A percentile compares a stretch with the other conserved stretches of the same genome.
These are phyloP conservation scores for Campoplex nolae DNA, from an alignment of 2,888 invertebrate species.

Conservation along the genomic window DNA sequence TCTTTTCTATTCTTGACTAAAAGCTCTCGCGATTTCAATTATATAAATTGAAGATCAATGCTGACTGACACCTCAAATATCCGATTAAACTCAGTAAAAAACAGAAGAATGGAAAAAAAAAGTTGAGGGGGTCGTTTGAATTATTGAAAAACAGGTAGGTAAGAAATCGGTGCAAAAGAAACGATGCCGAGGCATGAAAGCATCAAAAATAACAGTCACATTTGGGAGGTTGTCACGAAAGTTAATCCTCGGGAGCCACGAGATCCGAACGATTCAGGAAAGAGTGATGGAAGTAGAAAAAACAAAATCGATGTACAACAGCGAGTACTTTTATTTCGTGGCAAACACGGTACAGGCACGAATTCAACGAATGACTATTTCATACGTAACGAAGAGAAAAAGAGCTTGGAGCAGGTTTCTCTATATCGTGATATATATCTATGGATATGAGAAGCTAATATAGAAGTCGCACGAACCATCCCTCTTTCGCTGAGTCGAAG, in stretches of 20 bases:
- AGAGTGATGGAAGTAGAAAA: constrained; percentile 28
- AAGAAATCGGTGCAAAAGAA: constrained; percentile 30
- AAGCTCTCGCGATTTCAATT: neutral
- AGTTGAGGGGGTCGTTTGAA: neutral
- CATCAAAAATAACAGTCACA: constrained; percentile 36
- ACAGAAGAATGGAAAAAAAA: neutral
- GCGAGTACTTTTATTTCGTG: constrained; percentile 26
- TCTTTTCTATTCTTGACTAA: neutral
- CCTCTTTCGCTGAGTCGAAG: constrained; percentile 2
- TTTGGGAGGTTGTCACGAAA: constrained; percentile 16
- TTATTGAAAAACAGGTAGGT: constrained; percentile 24
- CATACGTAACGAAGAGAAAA: constrained; percentile 53
- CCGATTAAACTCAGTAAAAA: neutral
- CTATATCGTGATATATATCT: neutral
- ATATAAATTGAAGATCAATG: neutral
- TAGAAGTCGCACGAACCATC: constrained; percentile 49
- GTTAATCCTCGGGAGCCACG: constrained; percentile 43
- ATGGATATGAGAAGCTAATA: constrained; percentile 44
- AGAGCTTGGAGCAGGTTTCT: constrained; percentile 9
- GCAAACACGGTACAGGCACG: constrained; percentile 62
- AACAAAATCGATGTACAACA: constrained; percentile 37
- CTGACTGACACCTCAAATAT: neutral
- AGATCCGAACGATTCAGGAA: constrained; percentile 31
- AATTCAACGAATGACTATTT: constrained; percentile 59
- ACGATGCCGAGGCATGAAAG: constrained; percentile 47